Conservation (phyloP, 2,888 invertebrate genomes). For the Strigamia maritima region DNA sequence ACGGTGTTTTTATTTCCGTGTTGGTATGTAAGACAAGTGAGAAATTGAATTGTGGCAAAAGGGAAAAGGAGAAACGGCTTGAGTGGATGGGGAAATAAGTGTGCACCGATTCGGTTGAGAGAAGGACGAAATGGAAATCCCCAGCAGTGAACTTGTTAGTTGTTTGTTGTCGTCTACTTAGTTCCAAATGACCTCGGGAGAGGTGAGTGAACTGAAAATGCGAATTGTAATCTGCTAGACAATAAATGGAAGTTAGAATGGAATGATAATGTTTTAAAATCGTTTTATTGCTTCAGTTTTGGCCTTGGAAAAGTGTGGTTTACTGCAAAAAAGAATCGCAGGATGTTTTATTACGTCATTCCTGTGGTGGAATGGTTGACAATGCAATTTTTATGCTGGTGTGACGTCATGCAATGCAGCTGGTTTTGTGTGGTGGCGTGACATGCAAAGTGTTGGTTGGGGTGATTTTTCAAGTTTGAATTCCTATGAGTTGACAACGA, state of each 20-base stretch:
- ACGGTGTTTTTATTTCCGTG: neutral
- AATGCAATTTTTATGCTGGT: no score
- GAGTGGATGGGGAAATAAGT: no score
- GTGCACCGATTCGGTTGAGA: neutral
- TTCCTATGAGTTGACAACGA: no score
- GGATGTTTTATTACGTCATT: no score
- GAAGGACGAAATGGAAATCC: neutral
- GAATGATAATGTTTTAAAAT: neutral
- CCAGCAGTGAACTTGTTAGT: neutral
- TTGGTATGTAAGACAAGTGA: neutral
- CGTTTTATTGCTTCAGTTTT: no score
- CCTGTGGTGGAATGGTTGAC: no score
- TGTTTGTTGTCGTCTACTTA: conserved; percentile 13
- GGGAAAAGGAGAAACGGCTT: neutral
- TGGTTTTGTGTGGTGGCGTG: no score
- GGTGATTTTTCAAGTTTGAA: no score
- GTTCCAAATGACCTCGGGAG: conserved; percentile 1
- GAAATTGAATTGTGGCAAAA: neutral
- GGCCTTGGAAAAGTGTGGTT: no score
- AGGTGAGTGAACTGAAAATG: neutral
- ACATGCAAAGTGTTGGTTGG: no score
- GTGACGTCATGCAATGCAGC: no score
- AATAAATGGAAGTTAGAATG: neutral
- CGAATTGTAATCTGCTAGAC: neutral
- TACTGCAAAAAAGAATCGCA: no score